These are phyloP conservation scores for Helobdella robusta DNA, from an alignment of 2,888 invertebrate species.

Conservation along the genomic window DNA sequence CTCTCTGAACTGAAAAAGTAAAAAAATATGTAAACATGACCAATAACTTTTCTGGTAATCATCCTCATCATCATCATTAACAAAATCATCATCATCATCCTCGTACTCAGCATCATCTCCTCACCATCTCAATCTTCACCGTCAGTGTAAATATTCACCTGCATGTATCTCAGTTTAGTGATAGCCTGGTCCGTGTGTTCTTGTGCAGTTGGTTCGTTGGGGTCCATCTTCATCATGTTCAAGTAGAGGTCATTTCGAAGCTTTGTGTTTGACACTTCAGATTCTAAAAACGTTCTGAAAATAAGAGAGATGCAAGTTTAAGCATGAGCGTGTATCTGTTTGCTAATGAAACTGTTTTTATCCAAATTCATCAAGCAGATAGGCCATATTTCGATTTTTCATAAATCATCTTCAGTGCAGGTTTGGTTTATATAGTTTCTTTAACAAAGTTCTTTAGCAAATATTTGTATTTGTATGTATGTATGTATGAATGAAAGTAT, in stretches of 20 bases:
- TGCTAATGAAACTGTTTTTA: not conserved
- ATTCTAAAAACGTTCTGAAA: slow-evolving; percentile 73
- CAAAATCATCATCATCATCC: not conserved
- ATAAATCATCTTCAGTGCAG: no score
- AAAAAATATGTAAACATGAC: not conserved
- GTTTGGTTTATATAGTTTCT: no score
- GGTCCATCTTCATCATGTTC: slow-evolving; percentile 88
- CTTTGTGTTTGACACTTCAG: slow-evolving; percentile 78
- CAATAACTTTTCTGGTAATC: not conserved
- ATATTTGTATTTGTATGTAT: not conserved
- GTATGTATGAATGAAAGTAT: no score
- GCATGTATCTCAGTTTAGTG: slow-evolving; percentile 90
- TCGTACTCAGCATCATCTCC: not conserved
- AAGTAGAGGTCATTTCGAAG: slow-evolving; percentile 78
- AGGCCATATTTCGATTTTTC: no score
- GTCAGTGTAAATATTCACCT: slow-evolving; percentile 38
- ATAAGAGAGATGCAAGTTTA: no score
- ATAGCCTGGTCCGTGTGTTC: slow-evolving; percentile 74
- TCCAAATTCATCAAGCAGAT: no score
- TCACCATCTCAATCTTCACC: not conserved
- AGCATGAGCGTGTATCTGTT: not conserved
- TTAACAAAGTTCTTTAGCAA: not conserved
- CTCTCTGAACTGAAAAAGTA: slow-evolving; percentile 56
- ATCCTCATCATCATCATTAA: not conserved
- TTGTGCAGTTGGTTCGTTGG: slow-evolving; percentile 70